Evolutionary conservation across 2,113 vertebrate species (phyloP).

Genomic region (Pantherophis guttatus): DNA sequence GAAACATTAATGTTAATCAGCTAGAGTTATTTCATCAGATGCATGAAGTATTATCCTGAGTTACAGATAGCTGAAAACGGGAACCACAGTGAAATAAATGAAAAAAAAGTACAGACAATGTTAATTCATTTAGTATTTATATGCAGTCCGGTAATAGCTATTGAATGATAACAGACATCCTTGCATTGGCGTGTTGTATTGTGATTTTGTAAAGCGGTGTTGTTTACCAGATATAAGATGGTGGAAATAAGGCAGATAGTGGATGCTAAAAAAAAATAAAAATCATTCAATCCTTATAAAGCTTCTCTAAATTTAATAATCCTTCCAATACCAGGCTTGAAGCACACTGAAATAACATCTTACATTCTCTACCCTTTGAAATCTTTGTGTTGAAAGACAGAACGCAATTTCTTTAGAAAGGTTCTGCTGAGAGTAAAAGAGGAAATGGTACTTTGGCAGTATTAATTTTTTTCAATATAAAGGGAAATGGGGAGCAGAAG

Average conservation of each 20-base stretch:
- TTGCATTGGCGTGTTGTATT: not conserved
- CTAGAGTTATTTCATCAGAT: not conserved
- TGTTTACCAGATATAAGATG: not conserved
- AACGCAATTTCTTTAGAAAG: not conserved
- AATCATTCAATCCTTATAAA: not conserved
- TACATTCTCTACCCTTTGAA: rapidly evolving
- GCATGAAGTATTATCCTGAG: not conserved
- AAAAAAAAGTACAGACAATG: not conserved
- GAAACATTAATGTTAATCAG: not conserved
- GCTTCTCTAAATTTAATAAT: not conserved
- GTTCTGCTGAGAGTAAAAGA: not conserved
- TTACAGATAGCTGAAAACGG: not conserved
- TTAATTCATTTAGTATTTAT: not conserved
- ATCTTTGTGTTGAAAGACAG: not conserved
- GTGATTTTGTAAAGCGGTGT: not conserved
- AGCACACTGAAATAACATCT: not conserved
- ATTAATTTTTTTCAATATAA: slow-evolving; percentile 32
- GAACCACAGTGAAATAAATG: not conserved
- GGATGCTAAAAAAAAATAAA: too few species aligned
- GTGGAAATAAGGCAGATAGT: not conserved
- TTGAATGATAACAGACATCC: not conserved
- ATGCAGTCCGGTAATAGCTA: not conserved
- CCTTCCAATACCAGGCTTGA: not conserved
- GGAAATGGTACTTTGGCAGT: not conserved
- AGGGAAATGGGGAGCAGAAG: slow-evolving; percentile 37